Percentiles rank a stretch among this genome's conserved stretches.
phyloP scores from a whole-genome alignment of 2,797 vertebrate genomes.

The Oreochromis grahami region DNA sequence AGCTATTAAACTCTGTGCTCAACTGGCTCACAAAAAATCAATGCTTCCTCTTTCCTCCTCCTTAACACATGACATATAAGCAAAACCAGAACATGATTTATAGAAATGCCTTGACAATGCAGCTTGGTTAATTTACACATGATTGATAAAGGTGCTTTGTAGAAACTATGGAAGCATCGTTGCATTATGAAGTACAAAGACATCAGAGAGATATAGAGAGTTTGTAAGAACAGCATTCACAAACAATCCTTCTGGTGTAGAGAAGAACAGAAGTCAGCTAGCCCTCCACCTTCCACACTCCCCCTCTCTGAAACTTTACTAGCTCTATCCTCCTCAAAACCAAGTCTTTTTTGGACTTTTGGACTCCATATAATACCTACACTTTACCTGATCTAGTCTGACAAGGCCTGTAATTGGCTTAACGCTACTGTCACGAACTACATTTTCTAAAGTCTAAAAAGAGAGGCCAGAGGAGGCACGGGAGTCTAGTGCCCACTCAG shows the following conservation, averaged over 20 bases:
- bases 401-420: background rate
- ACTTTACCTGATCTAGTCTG: background rate
- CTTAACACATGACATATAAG: background rate
- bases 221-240: background rate
- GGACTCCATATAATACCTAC: background rate
- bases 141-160: background rate
- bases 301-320: background rate
- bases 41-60: background rate
- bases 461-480: background rate
- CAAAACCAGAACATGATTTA: background rate
- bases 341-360: background rate
- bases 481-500: background rate
- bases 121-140: background rate
- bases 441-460: background rate
- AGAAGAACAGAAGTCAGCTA: background rate
- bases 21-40: constrained; percentile 19
- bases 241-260: background rate
- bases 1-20: constrained; percentile 28
- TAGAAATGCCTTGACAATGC: background rate
- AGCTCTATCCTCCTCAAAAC: background rate
- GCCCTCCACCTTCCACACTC: background rate
- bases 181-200: background rate
- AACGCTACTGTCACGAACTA: background rate
- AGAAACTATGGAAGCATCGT: background rate
- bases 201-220: background rate